Conservation (phyloP, 2,113 vertebrate species). For the Scortum barcoo region DNA sequence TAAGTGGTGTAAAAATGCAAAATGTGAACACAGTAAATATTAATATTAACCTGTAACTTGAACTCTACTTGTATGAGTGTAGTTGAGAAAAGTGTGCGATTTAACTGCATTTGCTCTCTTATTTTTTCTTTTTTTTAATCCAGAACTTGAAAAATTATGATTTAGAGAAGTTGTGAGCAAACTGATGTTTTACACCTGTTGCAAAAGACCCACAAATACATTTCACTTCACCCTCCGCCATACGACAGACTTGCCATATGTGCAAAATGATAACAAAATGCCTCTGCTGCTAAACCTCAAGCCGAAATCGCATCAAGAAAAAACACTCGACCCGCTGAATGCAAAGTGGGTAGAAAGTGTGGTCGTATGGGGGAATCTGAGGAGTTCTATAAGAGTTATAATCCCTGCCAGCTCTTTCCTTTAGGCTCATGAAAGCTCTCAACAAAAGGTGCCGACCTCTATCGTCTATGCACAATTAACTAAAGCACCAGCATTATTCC, state of each 20-base stretch:
- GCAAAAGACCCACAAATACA: not conserved
- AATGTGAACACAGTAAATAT: conserved; percentile 3
- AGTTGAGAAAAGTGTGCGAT: not conserved
- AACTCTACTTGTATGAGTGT: not conserved
- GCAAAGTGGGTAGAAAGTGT: conserved; percentile 50
- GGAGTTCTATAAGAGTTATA: conserved; percentile 70
- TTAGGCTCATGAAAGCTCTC: conserved; percentile 69
- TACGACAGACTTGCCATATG: not conserved
- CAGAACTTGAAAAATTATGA: not conserved
- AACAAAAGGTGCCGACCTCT: conserved; percentile 85
- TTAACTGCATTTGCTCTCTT: not conserved
- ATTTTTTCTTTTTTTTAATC: not conserved
- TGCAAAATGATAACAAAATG: not conserved
- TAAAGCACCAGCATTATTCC: conserved; percentile 83
- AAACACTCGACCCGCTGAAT: conserved; percentile 55
- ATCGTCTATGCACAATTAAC: conserved; percentile 83
- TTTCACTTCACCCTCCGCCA: not conserved
- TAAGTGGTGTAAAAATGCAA: not conserved
- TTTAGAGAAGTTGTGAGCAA: conserved; percentile 9
- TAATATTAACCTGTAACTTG: not conserved
- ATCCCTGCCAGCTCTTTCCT: conserved; percentile 76
- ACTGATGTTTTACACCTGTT: not conserved
- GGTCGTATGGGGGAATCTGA: conserved; percentile 43
- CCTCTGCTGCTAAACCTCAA: not conserved
- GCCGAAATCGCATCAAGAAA: conserved; percentile 39